Evolutionary conservation across 2,113 vertebrate genomes (phyloP), one percentile per base, ranked within the genome.

Genomic region (Romanogobio albipinnatus): DNA sequence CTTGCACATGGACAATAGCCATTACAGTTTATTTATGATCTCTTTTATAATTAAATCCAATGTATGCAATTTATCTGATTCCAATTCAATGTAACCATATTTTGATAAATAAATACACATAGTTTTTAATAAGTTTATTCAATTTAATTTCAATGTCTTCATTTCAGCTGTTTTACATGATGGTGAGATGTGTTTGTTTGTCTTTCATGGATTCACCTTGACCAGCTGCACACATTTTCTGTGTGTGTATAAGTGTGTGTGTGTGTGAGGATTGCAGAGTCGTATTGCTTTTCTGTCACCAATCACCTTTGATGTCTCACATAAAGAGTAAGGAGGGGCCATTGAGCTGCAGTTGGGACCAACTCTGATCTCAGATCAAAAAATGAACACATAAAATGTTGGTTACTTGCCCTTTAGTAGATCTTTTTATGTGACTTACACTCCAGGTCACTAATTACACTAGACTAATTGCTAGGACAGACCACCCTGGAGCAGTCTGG

Each of bases 241-340:
- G 24, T 26, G 10, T n/a, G 11, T 74, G 43, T 43, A 43, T 24
- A 10, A 47, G 36, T 51, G 39, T 49, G 71, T n/a, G 71, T 74
- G 9, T 47, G 36, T n/a, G 39, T 24, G 26, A 7, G 33, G 13
- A 59, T 19, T 36, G 22, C 33, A 64, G 24, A 24, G 77, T 64
- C 59, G 24, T 64, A 66, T 80, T 66, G 59, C 43, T 64, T 64
- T 49, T 64, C 59, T 80, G 78, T 80, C 58, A 64, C 78, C 9
- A 29, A 11, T 80, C 59, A 80, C 78, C 78, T 19, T 80, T 64
- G 59, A 80, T 64, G 64, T 64, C 24, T 49, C 17, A 1, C 43
- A 49, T 66, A 49, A 66, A 66, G n/a, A 10, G 39, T 22, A 7
- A 26, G 24, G 33, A 78, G 33, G 58, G 77, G 36, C 22, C 3